Conservation (phyloP, 2,113 vertebrate genomes). For the Phyllostomus hastatus region DNA sequence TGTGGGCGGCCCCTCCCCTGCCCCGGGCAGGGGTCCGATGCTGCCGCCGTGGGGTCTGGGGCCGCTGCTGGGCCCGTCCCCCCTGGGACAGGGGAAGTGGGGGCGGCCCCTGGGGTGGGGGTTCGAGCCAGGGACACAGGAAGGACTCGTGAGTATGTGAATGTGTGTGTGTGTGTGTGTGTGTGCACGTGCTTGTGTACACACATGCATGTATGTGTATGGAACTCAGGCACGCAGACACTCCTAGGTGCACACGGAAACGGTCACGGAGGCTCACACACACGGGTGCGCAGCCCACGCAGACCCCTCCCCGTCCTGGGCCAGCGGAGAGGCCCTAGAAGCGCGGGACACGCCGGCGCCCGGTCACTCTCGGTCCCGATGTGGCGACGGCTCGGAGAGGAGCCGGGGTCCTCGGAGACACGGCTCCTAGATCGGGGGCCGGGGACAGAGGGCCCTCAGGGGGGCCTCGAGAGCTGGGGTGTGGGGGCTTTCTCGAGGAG, state of each 20-base stretch:
- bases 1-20: no score
- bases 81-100: background rate
- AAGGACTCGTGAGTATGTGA: background rate
- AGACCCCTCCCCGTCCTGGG: accelerated
- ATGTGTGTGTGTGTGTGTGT: background rate
- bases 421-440: accelerated
- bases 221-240: background rate
- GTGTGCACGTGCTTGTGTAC: background rate
- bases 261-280: no score
- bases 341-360: background rate
- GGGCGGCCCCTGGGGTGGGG: background rate
- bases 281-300: background rate
- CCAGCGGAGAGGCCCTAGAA: background rate
- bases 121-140: background rate
- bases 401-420: accelerated
- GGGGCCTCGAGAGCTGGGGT: accelerated
- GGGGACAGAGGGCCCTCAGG: accelerated
- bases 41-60: no score
- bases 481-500: accelerated
- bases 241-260: background rate
- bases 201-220: no score
- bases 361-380: background rate
- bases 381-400: accelerated
- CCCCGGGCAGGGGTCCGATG: accelerated
- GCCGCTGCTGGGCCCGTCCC: accelerated